Base-by-base conservation (phyloP, 2,888 invertebrate genomes). In the Pristionchus entomophagus region DNA sequence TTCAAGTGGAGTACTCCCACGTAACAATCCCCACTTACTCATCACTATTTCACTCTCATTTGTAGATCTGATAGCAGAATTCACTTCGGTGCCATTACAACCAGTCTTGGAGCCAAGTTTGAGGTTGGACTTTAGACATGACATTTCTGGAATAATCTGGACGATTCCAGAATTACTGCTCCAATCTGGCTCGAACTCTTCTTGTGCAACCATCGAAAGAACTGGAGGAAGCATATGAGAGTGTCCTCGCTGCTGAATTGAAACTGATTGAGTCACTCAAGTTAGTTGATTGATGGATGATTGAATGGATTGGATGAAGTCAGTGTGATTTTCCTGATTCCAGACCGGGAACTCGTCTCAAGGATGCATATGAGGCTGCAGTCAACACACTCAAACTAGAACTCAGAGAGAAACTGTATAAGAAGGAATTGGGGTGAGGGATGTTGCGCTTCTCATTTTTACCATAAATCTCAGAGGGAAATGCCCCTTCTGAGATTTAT, bases 11-110 rank as follows among this genome's bases (percentile, higher is more conserved):
- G 97, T 93, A 97, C 97, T 5, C 96, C 94, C 84, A 95, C 95
- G 95, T 95, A 89, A 19, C 35, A 22, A 19, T 65, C n/a, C n/a
- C n/a, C n/a, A n/a, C n/a, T 35, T 19, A 65, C 8, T 45, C 45
- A 65, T 29, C 35, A 17, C 4, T 8, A 0, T 17, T n/a, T 32
- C 4, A 26, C 62, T 81, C 32, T n/a, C 22, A 29, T 32, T 88
- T 88, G 83, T 84, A 97, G 97, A 91, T 98, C 99, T 94, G 97
- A 98, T 94, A 97, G 97, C 94, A 96, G 96, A 89, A 94, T 99
- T 86, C 97, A 99, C 94, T 99, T 98, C 94, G 99, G 98, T 65
- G 96, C 97, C 0, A 98, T 99, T 89, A 96, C 98, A 78, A 98
- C 98, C 94, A 97, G 97, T 19, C 94, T 99, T 88, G 99, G 99